A percentile compares a stretch with the other conserved stretches of the same genome.
These are phyloP conservation scores for Erythrocercus mccallii DNA, from an alignment of 2,113 vertebrate genomes.

Conservation along the genomic window DNA sequence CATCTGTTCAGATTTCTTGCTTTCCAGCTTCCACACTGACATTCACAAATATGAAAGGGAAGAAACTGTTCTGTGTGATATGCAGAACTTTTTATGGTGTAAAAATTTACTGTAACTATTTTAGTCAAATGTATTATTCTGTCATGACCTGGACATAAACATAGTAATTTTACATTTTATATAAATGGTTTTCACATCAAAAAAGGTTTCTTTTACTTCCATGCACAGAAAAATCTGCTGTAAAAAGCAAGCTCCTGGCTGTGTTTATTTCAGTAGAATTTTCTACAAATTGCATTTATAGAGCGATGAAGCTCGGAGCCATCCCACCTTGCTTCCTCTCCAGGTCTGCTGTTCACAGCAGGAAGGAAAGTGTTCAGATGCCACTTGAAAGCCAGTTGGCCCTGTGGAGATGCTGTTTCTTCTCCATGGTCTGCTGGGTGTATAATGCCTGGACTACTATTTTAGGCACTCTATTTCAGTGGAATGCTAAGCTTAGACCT, in stretches of 20 bases:
- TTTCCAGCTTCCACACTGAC: not conserved
- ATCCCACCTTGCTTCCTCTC: not conserved
- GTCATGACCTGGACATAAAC: not conserved
- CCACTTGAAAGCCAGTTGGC: not conserved
- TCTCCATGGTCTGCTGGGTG: not conserved
- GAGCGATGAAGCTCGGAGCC: not conserved
- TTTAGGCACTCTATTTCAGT: not conserved
- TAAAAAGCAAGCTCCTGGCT: not conserved
- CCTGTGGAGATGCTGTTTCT: not conserved
- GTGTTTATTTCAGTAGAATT: not conserved
- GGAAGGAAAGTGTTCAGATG: not conserved
- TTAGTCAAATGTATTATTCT: not conserved
- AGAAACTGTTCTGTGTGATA: not conserved
- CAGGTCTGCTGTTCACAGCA: not conserved
- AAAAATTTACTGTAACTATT: not conserved
- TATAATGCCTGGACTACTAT: not conserved
- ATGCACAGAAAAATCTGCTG: not conserved
- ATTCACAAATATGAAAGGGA: conserved; percentile 25
- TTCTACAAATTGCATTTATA: not conserved
- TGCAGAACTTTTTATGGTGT: not conserved
- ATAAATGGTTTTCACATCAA: not conserved
- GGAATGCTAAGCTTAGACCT: not conserved
- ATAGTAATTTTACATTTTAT: not conserved
- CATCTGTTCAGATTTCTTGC: conserved; percentile 32
- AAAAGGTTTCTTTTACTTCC: not conserved